phyloP scores from a whole-genome alignment of 2,888 invertebrate species.

The Idaea aversata region DNA sequence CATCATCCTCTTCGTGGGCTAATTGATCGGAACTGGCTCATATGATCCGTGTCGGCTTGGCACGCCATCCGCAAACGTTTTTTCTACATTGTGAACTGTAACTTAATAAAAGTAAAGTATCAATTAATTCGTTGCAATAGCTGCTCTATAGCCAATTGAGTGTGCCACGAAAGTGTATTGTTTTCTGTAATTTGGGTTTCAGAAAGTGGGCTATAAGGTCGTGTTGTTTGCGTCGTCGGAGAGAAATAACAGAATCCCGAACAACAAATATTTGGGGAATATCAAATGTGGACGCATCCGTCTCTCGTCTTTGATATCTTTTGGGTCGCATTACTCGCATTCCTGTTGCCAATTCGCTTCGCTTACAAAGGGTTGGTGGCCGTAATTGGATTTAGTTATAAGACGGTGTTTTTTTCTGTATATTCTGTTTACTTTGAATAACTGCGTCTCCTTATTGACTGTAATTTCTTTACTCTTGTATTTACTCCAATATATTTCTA shows the following conservation, averaged over 20 bases:
- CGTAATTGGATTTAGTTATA: conserved; percentile 30
- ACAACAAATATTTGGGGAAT: conserved; percentile 38
- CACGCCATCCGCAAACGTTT: conserved; percentile 32
- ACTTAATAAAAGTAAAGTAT: conserved; percentile 27
- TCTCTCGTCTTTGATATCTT: conserved; percentile 24
- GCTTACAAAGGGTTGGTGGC: conserved; percentile 23
- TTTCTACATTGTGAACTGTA: conserved; percentile 28
- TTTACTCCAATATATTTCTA: neutral
- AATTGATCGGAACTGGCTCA: conserved; percentile 37
- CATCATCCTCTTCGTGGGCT: neutral
- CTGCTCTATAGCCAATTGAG: conserved; percentile 15
- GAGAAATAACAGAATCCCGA: conserved; percentile 38
- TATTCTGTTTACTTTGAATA: neutral
- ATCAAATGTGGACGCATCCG: conserved; percentile 33
- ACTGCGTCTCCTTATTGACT: neutral
- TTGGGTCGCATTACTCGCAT: conserved; percentile 37
- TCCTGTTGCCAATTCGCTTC: conserved; percentile 22
- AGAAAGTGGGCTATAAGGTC: conserved; percentile 59
- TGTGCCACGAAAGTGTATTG: conserved; percentile 37
- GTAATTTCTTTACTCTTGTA: neutral
- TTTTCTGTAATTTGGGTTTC: conserved; percentile 45
- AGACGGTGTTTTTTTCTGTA: neutral
- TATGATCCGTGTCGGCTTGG: conserved; percentile 42
- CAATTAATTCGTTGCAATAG: conserved; percentile 20
- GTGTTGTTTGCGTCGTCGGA: conserved; percentile 34